A percentile compares a stretch with the other conserved stretches of the same genome.
Evolutionary conservation across 1,140 invertebrate species (phyloP).

Genomic region (Penaeus vannamei): DNA sequence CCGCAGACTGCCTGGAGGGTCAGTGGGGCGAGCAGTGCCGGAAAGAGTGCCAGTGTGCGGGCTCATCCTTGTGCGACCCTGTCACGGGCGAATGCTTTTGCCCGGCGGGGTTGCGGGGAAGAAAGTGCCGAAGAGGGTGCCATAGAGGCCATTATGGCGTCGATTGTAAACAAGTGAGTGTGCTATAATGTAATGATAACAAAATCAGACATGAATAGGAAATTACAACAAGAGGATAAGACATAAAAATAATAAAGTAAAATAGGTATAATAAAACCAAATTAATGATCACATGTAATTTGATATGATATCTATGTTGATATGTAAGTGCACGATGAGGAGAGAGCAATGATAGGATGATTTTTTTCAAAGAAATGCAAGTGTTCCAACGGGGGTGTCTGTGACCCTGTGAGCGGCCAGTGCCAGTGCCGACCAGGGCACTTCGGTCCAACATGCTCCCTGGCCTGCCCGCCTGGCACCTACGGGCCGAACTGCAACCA

Average conservation of each 20-base stretch:
- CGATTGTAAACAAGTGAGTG: conserved; percentile 55
- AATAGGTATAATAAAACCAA: background rate
- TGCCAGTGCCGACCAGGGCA: conserved; percentile 69
- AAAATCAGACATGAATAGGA: background rate
- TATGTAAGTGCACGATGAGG: background rate
- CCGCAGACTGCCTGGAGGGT: conserved; percentile 50
- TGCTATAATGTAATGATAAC: too few relatives aligned
- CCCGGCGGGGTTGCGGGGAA: conserved; percentile 80
- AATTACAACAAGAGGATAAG: background rate
- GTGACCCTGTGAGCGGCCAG: conserved; percentile 72
- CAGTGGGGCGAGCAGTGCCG: conserved; percentile 81
- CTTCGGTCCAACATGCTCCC: conserved; percentile 58
- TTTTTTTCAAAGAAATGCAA: conserved; percentile 74
- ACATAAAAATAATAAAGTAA: background rate
- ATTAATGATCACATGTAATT: background rate
- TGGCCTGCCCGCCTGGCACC: conserved; percentile 39
- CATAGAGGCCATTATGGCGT: conserved; percentile 49
- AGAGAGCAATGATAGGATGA: background rate
- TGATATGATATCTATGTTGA: background rate
- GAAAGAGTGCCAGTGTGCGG: conserved; percentile 83
- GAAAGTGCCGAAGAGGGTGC: conserved; percentile 73
- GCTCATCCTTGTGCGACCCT: conserved; percentile 81
- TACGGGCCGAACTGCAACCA: conserved; percentile 69
- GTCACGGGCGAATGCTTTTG: conserved; percentile 88
- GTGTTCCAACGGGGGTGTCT: conserved; percentile 34